Evolutionary conservation across 2,113 vertebrate genomes (phyloP).

Genomic region (Phalacrocorax carbo): DNA sequence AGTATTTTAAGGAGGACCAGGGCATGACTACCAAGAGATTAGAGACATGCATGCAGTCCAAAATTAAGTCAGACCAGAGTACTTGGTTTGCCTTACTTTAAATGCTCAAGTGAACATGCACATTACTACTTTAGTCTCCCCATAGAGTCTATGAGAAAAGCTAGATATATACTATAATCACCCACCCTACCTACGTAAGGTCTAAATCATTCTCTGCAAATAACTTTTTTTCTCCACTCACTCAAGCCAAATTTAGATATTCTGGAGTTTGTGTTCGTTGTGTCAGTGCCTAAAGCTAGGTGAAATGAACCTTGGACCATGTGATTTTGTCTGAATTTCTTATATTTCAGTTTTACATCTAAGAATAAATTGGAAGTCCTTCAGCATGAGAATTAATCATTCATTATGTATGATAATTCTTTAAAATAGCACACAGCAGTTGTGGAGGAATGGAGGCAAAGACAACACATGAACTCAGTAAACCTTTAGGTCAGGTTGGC

Average conservation of each 20-base stretch:
- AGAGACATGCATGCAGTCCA: fast-evolving
- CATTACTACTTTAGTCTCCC: background rate
- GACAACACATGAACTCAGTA: background rate
- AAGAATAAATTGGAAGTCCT: background rate
- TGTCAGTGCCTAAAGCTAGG: background rate
- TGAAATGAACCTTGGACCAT: background rate
- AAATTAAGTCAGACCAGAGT: background rate
- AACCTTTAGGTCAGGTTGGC: background rate
- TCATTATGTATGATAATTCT: background rate
- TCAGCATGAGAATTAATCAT: background rate
- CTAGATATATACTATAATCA: background rate
- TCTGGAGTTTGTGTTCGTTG: background rate
- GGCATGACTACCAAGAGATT: background rate
- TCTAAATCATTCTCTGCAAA: background rate
- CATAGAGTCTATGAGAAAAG: background rate
- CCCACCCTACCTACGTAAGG: no score
- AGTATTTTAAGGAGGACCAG: background rate
- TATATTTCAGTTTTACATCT: background rate
- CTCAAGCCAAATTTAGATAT: background rate
- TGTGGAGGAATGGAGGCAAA: background rate
- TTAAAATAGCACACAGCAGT: background rate
- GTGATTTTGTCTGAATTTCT: background rate
- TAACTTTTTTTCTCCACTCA: background rate
- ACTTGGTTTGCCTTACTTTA: background rate
- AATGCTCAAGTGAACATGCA: background rate